phyloP scores from a whole-genome alignment of 2,113 vertebrate species.

The Corythornis madagascariensis region DNA sequence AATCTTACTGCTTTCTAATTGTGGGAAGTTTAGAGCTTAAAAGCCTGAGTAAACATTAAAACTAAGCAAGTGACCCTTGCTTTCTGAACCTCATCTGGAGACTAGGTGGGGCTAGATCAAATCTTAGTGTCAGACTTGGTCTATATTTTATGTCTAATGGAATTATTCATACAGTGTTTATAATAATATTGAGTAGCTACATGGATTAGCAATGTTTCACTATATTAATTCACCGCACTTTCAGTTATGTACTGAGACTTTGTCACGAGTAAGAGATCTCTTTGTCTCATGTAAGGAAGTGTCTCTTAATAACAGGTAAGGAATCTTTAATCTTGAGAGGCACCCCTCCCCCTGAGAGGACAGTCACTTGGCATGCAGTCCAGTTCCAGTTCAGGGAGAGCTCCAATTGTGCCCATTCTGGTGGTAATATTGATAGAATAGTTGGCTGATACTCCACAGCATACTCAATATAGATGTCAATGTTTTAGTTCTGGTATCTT shows the following conservation, averaged over 20 bases:
- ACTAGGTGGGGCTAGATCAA: background rate
- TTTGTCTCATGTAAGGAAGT: background rate
- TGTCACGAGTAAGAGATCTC: background rate
- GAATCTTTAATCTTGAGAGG: background rate
- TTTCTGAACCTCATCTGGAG: background rate
- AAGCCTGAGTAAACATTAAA: background rate
- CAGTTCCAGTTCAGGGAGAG: background rate
- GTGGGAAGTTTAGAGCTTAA: background rate
- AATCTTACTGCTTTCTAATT: background rate
- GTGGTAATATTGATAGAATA: background rate
- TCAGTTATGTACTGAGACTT: background rate
- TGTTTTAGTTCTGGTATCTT: background rate
- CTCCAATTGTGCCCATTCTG: background rate
- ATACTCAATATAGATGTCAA: background rate
- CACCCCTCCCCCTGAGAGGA: background rate
- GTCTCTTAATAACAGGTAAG: background rate
- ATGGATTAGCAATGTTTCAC: background rate
- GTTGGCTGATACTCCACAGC: background rate
- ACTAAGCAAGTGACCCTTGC: background rate
- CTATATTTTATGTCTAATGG: background rate
- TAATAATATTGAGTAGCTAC: background rate
- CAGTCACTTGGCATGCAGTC: background rate
- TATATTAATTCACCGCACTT: background rate
- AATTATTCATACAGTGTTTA: background rate
- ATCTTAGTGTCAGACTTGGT: background rate